Evolutionary conservation across 2,113 vertebrate genomes (phyloP).

Genomic region (Nansenia antarctica): DNA sequence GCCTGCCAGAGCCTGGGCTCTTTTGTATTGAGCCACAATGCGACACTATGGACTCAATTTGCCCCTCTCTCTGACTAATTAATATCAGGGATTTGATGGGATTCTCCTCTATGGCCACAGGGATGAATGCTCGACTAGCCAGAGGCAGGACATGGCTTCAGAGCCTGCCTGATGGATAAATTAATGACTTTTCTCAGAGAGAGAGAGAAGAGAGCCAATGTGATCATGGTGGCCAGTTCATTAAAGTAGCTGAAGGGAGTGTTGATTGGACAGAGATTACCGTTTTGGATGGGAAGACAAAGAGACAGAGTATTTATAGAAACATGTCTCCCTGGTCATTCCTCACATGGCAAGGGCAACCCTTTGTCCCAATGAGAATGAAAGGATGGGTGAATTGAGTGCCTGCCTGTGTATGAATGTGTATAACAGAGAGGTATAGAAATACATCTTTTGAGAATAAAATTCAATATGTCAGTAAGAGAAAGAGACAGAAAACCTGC

Average conservation of each 20-base stretch:
- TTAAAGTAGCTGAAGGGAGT: conserved; percentile 36
- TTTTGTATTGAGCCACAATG: conserved; percentile 48
- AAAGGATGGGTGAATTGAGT: no score
- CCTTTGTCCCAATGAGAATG: neutral
- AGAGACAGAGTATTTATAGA: neutral
- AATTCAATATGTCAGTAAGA: no score
- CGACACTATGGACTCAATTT: conserved; percentile 37
- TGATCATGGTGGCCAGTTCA: conserved; percentile 28
- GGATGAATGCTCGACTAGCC: conserved; percentile 43
- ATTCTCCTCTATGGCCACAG: conserved; percentile 38
- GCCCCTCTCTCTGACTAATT: conserved; percentile 43
- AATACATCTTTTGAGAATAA: no score
- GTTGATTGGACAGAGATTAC: conserved; percentile 35
- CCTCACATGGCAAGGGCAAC: neutral
- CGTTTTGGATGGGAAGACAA: conserved; percentile 20
- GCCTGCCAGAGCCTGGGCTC: no score
- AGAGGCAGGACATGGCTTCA: conserved; percentile 25
- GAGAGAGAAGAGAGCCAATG: conserved; percentile 37
- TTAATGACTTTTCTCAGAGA: conserved; percentile 53
- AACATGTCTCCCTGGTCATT: no score
- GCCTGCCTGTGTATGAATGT: no score
- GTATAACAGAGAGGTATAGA: no score
- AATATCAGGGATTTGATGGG: conserved; percentile 44
- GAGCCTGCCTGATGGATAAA: conserved; percentile 48
- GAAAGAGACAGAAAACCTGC: no score